Base-by-base conservation (phyloP, 2,113 vertebrate genomes). In the Rhombomys opimus region DNA sequence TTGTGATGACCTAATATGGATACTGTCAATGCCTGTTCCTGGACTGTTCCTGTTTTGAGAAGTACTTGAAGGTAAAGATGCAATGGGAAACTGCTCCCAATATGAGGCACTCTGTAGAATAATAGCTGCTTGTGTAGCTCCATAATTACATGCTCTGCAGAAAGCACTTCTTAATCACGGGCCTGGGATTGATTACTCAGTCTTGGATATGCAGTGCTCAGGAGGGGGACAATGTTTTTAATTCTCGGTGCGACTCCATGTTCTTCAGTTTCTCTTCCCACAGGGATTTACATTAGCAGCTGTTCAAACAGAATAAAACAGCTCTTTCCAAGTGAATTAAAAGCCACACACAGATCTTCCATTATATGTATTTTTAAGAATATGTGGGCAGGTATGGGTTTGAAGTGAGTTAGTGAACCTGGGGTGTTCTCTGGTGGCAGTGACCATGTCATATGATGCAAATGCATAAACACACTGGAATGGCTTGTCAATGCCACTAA, bases 1-100 rank as follows among this genome's bases (percentile, higher is more conserved):
- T 94, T 93, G 91, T 72, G 97, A 93, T 96, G 96, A 95, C 76
- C 84, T 95, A 95, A 90, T 84, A 75, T 18, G 93, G 95, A 81
- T n/a, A 70, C 50, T 82, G 80, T 72, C 84, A 85, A 93, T 94
- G 95, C 50, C 88, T 91, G 89, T 57, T 93, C 41, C 68, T 25
- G 54, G 18, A 5, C 93, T 92, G 85, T 72, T 85, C 91, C 87
- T 87, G 77, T 72, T 90, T 96, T 86, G 89, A 97, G 94, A 88
- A 97, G 96, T 27, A 92, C 84, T 85, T 92, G 81, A 84, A 93
- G 86, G 73, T 61, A 65, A 84, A 96, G 95, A 2, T 68, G 95
- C 90, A 87, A 93, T n/a, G 41, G 32, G 91, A 77, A 89, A 89
- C 68, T 27, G 86, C 73, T 93, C 89, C 91, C 89, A 15, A 23